These are phyloP conservation scores for Sigmodon hispidus DNA, from an alignment of 2,113 vertebrate genomes.

Conservation along the genomic window DNA sequence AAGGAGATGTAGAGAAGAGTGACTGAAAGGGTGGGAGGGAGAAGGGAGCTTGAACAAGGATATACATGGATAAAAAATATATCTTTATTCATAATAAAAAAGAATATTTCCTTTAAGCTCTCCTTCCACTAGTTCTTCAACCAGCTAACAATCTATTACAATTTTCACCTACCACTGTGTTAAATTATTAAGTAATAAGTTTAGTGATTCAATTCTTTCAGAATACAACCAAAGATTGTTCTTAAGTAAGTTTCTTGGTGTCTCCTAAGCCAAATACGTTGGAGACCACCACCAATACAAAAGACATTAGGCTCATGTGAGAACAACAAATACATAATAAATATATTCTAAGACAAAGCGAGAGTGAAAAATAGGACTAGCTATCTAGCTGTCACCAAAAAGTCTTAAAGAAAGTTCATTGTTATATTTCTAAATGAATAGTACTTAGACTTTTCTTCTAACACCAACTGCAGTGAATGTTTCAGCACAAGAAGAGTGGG, in stretches of 20 bases:
- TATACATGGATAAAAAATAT: no score
- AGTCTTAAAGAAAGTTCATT: background rate
- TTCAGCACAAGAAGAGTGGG: background rate
- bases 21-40: no score
- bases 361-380: background rate
- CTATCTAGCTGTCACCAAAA: background rate
- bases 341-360: background rate
- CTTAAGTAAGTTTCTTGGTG: background rate
- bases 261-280: no score
- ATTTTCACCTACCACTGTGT: background rate
- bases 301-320: no score
- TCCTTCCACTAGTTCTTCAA: background rate
- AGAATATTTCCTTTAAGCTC: background rate
- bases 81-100: no score
- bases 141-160: background rate
- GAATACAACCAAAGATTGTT: background rate
- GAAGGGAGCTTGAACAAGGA: no score
- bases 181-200: background rate
- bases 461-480: no score
- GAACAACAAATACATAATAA: background rate
- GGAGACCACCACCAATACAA: no score
- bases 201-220: background rate
- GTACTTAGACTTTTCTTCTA: background rate
- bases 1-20: no score
- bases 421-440: background rate